A percentile compares a stretch with the other conserved stretches of the same genome.
Evolutionary conservation across 2,888 invertebrate genomes (phyloP).

Genomic region (Drosophila cognata): DNA sequence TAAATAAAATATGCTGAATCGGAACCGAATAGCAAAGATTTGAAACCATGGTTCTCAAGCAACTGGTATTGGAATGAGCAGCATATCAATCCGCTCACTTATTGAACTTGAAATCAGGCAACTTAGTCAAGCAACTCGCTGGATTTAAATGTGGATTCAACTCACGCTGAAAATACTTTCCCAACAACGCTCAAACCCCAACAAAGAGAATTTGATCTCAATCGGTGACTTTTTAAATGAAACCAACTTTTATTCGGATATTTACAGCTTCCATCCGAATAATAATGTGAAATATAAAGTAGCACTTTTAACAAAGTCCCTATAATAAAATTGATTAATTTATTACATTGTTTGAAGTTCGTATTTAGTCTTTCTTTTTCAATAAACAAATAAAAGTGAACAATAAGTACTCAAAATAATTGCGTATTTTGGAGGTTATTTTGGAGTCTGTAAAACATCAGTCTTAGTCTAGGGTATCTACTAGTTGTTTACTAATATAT

Average conservation of each 20-base stretch:
- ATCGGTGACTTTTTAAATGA: background rate
- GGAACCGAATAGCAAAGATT: background rate
- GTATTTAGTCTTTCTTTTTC: background rate
- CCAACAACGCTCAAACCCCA: background rate
- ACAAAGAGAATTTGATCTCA: background rate
- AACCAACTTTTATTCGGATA: background rate
- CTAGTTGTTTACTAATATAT: background rate
- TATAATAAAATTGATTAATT: background rate
- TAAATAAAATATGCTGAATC: background rate
- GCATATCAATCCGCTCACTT: background rate
- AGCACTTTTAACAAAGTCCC: background rate
- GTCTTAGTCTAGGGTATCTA: background rate
- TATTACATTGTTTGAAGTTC: background rate
- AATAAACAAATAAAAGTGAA: background rate
- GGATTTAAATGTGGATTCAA: background rate
- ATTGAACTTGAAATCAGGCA: background rate
- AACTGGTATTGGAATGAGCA: background rate
- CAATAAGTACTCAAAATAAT: background rate
- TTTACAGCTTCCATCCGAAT: background rate
- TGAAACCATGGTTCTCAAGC: background rate
- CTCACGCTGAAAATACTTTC: background rate
- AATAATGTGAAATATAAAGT: background rate
- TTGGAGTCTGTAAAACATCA: background rate
- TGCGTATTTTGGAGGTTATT: background rate
- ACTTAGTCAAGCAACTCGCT: background rate